phyloP scores from a whole-genome alignment of 2,888 invertebrate species.

The Cosmorhoe ocellata region DNA sequence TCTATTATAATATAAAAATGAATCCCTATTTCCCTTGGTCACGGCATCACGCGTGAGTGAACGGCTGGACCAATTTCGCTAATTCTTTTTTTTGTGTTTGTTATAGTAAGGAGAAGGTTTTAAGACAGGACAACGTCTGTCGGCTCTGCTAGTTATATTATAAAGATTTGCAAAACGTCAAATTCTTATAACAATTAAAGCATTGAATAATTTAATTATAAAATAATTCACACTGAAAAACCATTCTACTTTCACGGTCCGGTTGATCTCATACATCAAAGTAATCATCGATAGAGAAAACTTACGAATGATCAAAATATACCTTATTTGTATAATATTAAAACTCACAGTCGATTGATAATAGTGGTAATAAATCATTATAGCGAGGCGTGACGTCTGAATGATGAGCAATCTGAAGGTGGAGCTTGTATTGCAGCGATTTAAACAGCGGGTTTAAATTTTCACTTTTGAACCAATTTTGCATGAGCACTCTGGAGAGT shows the following conservation, averaged over 20 bases:
- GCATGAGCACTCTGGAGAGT: no score
- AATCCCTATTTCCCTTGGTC: no score
- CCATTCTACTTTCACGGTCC: conserved; percentile 53
- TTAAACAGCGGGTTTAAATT: neutral
- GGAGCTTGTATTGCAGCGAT: conserved; percentile 22
- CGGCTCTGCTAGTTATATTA: no score
- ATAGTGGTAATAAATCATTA: conserved; percentile 61
- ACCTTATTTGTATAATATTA: conserved; percentile 43
- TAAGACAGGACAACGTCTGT: no score
- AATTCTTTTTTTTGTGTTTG: no score
- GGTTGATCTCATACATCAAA: conserved; percentile 54
- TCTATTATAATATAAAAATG: no score
- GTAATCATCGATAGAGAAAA: conserved; percentile 55
- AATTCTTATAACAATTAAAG: neutral
- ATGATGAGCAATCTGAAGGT: conserved; percentile 53
- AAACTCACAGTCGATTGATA: conserved; percentile 48
- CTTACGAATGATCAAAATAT: conserved; percentile 40
- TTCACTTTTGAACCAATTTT: no score
- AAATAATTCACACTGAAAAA: conserved; percentile 40
- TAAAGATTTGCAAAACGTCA: no score
- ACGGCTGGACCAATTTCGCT: no score
- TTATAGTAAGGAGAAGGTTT: no score
- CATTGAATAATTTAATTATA: conserved; percentile 11
- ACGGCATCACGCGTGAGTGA: no score
- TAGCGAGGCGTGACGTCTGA: conserved; percentile 57